Conservation (phyloP, 2,797 vertebrate genomes). For the Lepus townsendii region DNA sequence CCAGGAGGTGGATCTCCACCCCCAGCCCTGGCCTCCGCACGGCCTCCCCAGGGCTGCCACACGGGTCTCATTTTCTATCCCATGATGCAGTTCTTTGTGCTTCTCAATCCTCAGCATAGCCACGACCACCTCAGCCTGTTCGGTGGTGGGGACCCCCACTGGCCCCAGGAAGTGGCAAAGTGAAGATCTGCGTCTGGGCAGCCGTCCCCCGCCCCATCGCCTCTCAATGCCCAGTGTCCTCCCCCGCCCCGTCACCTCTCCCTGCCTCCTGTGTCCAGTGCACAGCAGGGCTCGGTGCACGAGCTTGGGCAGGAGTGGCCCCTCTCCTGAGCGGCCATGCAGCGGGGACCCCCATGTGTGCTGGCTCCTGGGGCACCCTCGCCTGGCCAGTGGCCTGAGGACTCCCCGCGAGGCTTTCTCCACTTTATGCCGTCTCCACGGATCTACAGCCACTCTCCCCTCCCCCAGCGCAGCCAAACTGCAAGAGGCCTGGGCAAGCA, state of each 20-base stretch:
- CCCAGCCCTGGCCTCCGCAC: rapidly evolving
- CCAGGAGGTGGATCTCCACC: background rate
- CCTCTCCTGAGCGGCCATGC: background rate
- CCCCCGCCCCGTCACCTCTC: too few relatives aligned
- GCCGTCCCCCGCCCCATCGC: too few relatives aligned
- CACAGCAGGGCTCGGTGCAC: background rate
- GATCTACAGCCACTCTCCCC: too few relatives aligned
- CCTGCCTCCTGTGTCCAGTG: background rate
- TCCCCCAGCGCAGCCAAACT: too few relatives aligned
- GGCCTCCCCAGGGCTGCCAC: background rate
- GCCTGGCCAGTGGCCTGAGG: background rate
- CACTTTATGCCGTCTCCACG: background rate
- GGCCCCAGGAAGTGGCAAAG: background rate
- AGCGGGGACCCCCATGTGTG: background rate
- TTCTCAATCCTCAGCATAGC: background rate
- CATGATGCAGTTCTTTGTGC: background rate
- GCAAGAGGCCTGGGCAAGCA: background rate
- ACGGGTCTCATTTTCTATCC: background rate
- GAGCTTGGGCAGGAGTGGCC: too few relatives aligned
- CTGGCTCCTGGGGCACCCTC: background rate
- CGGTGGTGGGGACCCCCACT: rapidly evolving
- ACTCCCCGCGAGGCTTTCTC: background rate
- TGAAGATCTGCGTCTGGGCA: background rate
- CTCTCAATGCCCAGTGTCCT: too few relatives aligned
- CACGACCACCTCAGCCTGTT: background rate